Evolutionary conservation across 2,113 vertebrate genomes (phyloP).

Genomic region (Pterophyllum scalare): DNA sequence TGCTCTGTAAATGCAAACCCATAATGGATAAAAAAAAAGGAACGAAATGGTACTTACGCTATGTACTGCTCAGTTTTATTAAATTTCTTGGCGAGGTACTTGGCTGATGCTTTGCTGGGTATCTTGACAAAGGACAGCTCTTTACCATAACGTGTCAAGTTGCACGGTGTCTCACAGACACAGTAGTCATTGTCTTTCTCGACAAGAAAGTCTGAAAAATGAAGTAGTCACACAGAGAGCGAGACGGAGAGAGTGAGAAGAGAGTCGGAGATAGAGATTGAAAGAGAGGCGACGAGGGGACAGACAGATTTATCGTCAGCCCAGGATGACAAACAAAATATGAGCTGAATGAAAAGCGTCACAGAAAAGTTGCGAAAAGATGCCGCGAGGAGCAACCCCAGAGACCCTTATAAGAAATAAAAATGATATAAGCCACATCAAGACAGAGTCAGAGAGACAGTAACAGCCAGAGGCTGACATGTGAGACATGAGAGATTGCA

Average conservation of each 20-base stretch:
- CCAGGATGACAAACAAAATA: slow-evolving; percentile 38
- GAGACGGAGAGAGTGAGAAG: not conserved
- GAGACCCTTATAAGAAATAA: slow-evolving; percentile 29
- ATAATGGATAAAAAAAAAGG: not conserved
- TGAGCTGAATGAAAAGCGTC: slow-evolving; percentile 22
- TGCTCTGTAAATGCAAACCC: not conserved
- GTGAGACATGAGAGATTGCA: slow-evolving; percentile 17
- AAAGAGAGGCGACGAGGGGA: slow-evolving; percentile 13
- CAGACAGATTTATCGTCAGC: slow-evolving; percentile 16
- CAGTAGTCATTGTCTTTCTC: slow-evolving; percentile 97
- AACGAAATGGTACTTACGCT: slow-evolving; percentile 82
- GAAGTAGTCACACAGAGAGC: not conserved
- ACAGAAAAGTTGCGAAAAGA: slow-evolving; percentile 7
- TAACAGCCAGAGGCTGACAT: slow-evolving; percentile 14
- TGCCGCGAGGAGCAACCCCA: not conserved
- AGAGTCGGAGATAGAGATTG: not conserved
- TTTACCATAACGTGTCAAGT: slow-evolving; percentile 94
- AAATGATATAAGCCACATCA: slow-evolving; percentile 3
- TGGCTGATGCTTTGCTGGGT: slow-evolving; percentile 98
- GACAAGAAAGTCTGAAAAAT: slow-evolving; percentile 91
- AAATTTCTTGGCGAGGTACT: slow-evolving; percentile 98
- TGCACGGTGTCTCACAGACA: slow-evolving; percentile 96
- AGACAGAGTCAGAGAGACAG: slow-evolving; percentile 29
- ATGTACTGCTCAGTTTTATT: slow-evolving; percentile 99
- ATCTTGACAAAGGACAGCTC: slow-evolving; percentile 99